These are phyloP conservation scores for Zootermopsis nevadensis DNA, from an alignment of 2,888 invertebrate species.

Conservation along the genomic window DNA sequence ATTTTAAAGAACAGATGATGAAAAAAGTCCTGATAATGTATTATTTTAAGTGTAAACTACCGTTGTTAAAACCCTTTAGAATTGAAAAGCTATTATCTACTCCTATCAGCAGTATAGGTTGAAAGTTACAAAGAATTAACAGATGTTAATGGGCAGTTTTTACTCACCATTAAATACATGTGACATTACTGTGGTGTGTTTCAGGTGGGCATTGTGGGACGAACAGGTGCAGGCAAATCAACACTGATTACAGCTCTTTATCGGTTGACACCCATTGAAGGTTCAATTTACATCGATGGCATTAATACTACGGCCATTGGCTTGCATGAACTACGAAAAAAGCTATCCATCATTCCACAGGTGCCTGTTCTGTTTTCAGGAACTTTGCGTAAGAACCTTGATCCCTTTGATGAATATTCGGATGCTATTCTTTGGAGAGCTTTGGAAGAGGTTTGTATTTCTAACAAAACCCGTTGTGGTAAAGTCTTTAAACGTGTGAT, in stretches of 20 bases:
- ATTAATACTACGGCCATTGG: conserved; percentile 69
- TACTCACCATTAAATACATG: too few species aligned
- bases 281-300: conserved; percentile 77
- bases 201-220: conserved; percentile 74
- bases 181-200: background rate
- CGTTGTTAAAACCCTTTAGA: too few species aligned
- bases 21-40: too few species aligned
- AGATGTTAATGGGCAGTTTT: too few species aligned
- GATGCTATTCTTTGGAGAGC: conserved; percentile 67
- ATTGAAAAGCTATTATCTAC: too few species aligned
- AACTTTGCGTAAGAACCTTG: conserved; percentile 67
- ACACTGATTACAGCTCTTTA: conserved; percentile 78
- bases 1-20: too few species aligned
- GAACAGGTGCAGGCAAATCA: conserved; percentile 77
- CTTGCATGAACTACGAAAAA: conserved; percentile 70
- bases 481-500: too few species aligned
- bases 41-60: too few species aligned
- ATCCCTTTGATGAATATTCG: conserved; percentile 64
- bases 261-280: conserved; percentile 74
- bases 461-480: background rate
- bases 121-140: too few species aligned
- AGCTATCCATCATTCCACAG: conserved; percentile 74
- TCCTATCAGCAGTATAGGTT: too few species aligned
- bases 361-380: conserved; percentile 69
- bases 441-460: conserved; percentile 62